These are phyloP conservation scores for Stichodactyla helianthus DNA, from an alignment of 64 coral and sea anemone genomes.

Conservation along the genomic window DNA sequence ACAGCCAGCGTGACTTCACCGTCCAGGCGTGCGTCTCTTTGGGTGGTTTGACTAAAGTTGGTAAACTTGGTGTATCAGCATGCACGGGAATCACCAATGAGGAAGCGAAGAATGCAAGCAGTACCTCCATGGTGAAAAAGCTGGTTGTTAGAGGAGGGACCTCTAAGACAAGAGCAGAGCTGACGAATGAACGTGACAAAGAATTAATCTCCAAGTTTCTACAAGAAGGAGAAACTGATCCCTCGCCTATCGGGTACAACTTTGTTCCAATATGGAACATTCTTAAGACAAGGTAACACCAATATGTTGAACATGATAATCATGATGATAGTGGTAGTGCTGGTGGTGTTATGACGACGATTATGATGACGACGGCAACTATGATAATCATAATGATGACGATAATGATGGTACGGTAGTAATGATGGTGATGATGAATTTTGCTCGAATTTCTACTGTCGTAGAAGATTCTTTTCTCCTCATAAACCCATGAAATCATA, in stretches of 20 bases:
- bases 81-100: slow-evolving; percentile 25
- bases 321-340: background rate
- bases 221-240: slow-evolving; percentile 19
- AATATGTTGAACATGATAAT: background rate
- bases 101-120: background rate
- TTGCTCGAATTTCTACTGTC: no score
- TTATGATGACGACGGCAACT: no score
- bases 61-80: slow-evolving; percentile 4
- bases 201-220: slow-evolving; percentile 47
- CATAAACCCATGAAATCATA: no score
- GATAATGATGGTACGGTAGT: no score
- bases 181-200: background rate
- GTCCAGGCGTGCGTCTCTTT: slow-evolving; percentile 24
- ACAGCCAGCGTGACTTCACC: slow-evolving; percentile 37
- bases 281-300: slow-evolving; percentile 18
- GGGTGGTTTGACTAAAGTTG: background rate
- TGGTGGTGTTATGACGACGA: no score
- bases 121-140: slow-evolving; percentile 16
- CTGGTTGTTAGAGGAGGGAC: slow-evolving; percentile 41
- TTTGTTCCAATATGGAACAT: slow-evolving; percentile 42
- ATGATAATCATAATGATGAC: no score
- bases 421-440: no score
- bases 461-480: no score
- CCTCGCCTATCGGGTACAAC: background rate
- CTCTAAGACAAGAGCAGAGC: slow-evolving; percentile 17